phyloP scores from a whole-genome alignment of 1,140 invertebrate genomes.

The Trachelipus rathkii region DNA sequence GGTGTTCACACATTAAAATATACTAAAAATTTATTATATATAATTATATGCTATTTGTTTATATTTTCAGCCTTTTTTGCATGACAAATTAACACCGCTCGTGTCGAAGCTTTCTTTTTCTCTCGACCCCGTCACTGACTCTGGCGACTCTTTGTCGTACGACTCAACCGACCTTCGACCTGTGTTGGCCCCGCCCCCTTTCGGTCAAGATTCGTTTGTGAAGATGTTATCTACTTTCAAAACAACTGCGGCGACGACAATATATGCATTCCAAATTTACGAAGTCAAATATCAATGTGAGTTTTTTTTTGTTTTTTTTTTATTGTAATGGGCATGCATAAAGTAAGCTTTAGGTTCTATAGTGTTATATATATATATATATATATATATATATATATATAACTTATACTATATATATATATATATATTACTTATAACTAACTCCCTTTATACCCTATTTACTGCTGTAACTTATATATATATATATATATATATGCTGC shows the following conservation, averaged over 20 bases:
- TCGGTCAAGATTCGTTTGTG: slow-evolving; percentile 8
- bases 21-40: too few relatives aligned
- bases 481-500: slow-evolving; percentile 1
- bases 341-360: background rate
- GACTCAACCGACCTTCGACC: slow-evolving; percentile 14
- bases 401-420: slow-evolving; percentile 9
- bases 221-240: slow-evolving; percentile 17
- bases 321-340: too few relatives aligned
- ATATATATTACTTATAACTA: too few relatives aligned
- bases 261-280: slow-evolving; percentile 17
- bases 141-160: background rate
- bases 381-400: slow-evolving; percentile 12
- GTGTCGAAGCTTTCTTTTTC: slow-evolving; percentile 15
- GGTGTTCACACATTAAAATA: too few relatives aligned
- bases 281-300: slow-evolving; percentile 14
- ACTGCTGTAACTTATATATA: too few relatives aligned
- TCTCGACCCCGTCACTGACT: background rate
- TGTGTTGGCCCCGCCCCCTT: slow-evolving; percentile 21
- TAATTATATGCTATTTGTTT: background rate
- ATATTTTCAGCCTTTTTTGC: slow-evolving; percentile 14
- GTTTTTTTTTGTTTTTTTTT: background rate
- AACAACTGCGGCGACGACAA: slow-evolving; percentile 30
- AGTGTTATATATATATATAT: background rate
- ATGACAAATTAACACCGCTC: slow-evolving; percentile 27
- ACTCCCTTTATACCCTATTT: too few relatives aligned